A percentile compares a stretch with the other conserved stretches of the same genome.
Evolutionary conservation across 2,888 invertebrate genomes (phyloP).

Genomic region (Chelonus formosanus): DNA sequence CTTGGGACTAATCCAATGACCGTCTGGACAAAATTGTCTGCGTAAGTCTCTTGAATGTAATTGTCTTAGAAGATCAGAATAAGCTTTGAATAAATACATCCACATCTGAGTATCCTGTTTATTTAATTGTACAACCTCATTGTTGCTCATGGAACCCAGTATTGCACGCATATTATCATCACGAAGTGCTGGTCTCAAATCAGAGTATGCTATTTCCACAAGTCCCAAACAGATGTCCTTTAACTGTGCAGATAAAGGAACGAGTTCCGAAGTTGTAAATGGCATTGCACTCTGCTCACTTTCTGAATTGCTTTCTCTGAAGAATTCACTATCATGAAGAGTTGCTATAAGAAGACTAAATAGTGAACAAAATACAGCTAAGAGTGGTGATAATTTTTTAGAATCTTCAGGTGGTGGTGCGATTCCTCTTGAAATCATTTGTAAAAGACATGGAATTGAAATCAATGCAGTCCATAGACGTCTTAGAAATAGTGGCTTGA

Average conservation of each 20-base stretch:
- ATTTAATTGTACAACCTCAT: constrained; percentile 35
- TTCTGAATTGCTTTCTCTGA: constrained; percentile 58
- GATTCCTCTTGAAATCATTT: constrained; percentile 75
- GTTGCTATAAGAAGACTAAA: constrained; percentile 84
- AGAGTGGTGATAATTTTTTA: constrained; percentile 76
- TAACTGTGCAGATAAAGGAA: constrained; percentile 76
- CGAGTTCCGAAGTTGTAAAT: constrained; percentile 79
- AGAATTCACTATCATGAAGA: constrained; percentile 87
- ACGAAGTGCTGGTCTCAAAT: constrained; percentile 72
- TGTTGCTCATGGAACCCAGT: constrained; percentile 46
- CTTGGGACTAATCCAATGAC: constrained; percentile 72
- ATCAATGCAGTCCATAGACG: constrained; percentile 74
- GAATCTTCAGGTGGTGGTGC: constrained; percentile 70
- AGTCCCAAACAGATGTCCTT: constrained; percentile 85
- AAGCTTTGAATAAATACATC: constrained; percentile 83
- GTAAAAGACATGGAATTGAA: constrained; percentile 69
- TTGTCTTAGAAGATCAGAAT: constrained; percentile 79
- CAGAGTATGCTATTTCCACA: constrained; percentile 87
- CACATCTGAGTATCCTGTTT: constrained; percentile 73
- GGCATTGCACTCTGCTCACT: constrained; percentile 67
- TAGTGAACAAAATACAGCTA: constrained; percentile 85
- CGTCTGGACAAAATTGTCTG: constrained; percentile 77
- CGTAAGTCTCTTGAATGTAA: constrained; percentile 88
- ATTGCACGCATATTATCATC: constrained; percentile 72
- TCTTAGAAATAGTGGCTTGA: constrained; percentile 80